These are phyloP conservation scores for Euproctis similis DNA, from an alignment of 2,888 invertebrate genomes.

Conservation along the genomic window DNA sequence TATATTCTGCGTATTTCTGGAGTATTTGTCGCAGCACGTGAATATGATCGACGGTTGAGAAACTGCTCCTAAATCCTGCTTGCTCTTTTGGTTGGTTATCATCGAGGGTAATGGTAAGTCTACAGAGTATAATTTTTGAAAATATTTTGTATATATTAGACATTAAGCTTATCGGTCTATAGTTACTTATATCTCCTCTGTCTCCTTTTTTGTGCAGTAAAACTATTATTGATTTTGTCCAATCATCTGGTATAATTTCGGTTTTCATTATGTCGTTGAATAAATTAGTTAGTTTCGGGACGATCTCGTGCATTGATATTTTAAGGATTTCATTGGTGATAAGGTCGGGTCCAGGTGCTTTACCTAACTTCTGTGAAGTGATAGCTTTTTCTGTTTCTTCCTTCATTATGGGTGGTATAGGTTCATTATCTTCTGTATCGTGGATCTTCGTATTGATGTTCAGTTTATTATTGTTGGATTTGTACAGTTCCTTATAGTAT, in stretches of 20 bases:
- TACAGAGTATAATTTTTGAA: background rate
- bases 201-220: background rate
- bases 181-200: background rate
- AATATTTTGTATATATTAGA: conserved; percentile 2
- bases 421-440: background rate
- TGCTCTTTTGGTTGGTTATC: background rate
- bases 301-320: background rate
- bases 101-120: background rate
- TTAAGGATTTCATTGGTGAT: background rate
- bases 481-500: conserved; percentile 3
- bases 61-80: background rate
- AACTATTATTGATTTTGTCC: background rate
- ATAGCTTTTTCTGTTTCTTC: background rate
- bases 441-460: conserved; percentile 1
- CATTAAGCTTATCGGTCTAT: background rate
- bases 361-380: background rate
- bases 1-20: background rate
- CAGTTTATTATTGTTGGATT: conserved; percentile 2
- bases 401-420: background rate
- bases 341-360: background rate
- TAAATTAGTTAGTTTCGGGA: background rate
- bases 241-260: background rate
- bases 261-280: background rate
- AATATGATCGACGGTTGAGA: background rate
- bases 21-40: background rate